phyloP scores from a whole-genome alignment of 1,140 invertebrate genomes.

The Orius insidiosus region DNA sequence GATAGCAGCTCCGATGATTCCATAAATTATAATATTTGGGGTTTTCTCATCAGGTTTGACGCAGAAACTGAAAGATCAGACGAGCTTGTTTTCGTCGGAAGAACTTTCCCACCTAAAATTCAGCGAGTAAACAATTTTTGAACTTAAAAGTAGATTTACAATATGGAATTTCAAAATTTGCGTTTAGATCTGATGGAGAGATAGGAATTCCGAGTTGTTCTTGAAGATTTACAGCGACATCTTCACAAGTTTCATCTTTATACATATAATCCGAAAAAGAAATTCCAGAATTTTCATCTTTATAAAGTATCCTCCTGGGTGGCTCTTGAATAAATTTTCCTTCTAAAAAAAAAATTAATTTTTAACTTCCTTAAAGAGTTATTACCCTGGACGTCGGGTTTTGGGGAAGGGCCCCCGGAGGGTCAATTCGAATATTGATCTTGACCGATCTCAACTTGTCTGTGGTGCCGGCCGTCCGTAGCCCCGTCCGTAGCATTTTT shows the following conservation, averaged over 20 bases:
- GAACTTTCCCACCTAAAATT: no score
- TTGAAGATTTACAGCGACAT: constrained; percentile 50
- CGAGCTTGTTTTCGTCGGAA: background rate
- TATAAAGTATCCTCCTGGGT: constrained; percentile 54
- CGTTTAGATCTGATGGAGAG: constrained; percentile 42
- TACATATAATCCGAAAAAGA: constrained; percentile 69
- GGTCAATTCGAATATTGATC: no score
- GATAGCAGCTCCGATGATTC: background rate
- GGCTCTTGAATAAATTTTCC: constrained; percentile 58
- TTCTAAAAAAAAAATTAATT: constrained; percentile 29
- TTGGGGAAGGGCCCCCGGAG: no score
- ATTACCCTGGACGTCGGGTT: no score
- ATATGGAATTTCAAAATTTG: constrained; percentile 35
- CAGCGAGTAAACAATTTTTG: no score
- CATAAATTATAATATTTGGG: background rate
- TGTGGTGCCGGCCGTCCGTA: no score
- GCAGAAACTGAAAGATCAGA: constrained; percentile 1
- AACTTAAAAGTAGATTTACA: no score
- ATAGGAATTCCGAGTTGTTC: constrained; percentile 54
- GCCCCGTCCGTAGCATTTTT: no score
- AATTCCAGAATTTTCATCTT: constrained; percentile 41
- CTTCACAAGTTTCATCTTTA: constrained; percentile 58
- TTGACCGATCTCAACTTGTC: no score
- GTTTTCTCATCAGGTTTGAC: constrained; percentile 5
- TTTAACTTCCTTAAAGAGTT: no score